Evolutionary conservation across 2,888 invertebrate genomes (phyloP).

Genomic region (Catocala fraxini): DNA sequence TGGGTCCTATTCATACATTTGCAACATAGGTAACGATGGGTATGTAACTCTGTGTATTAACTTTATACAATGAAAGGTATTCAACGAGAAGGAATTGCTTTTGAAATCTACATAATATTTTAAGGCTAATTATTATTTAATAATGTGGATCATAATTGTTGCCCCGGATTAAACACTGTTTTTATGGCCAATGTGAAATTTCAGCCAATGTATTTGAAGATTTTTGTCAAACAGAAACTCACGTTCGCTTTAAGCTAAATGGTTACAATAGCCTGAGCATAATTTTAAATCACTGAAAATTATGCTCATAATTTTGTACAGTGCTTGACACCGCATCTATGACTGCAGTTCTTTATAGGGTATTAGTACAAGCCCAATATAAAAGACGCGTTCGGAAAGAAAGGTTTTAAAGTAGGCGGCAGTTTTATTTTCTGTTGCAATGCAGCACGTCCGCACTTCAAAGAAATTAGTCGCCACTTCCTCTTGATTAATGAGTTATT

Average conservation of each 20-base stretch:
- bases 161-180: too few relatives aligned
- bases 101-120: background rate
- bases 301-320: too few relatives aligned
- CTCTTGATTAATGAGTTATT: conserved; percentile 45
- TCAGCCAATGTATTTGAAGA: too few relatives aligned
- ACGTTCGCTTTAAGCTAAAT: too few relatives aligned
- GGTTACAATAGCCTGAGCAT: too few relatives aligned
- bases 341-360: too few relatives aligned
- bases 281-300: too few relatives aligned
- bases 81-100: background rate
- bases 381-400: too few relatives aligned
- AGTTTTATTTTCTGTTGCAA: background rate
- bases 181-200: too few relatives aligned
- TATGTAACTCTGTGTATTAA: background rate
- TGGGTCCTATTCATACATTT: conserved; percentile 13
- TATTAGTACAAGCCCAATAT: too few relatives aligned
- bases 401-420: background rate
- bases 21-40: conserved; percentile 2
- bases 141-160: background rate
- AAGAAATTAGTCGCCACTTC: conserved; percentile 38
- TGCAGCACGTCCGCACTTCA: conserved; percentile 19
- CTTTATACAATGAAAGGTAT: background rate
- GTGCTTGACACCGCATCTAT: too few relatives aligned
- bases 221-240: too few relatives aligned
- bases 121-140: background rate